Evolutionary conservation across 2,113 vertebrate species (phyloP), one percentile per base, ranked within the genome.

Genomic region (Rhea americana): DNA sequence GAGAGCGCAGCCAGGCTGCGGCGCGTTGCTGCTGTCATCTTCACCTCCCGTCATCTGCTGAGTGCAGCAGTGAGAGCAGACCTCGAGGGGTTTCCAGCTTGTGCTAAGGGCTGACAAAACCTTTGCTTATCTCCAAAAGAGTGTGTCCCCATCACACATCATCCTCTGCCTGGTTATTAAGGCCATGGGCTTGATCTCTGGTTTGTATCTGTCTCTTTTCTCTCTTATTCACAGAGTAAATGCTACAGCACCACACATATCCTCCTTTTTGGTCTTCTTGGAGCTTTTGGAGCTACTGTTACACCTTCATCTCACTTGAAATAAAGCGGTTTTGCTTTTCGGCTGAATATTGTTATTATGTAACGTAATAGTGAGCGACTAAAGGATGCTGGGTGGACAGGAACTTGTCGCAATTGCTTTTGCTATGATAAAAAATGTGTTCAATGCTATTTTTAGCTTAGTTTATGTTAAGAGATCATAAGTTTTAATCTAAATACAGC

Each of bases 371-470:
- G 66, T 75, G 90, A 86, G 79, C 77, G 91, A 78, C 90, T 93
- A 86, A 83, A 59, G 83, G 81, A 87, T 83, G 59, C 73, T 94
- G 91, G 84, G 89, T 87, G 45, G 88, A 89, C 90, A 85, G 63
- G 61, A 80, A 73, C 89, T 82, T 74, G 84, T 72, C 93, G 83
- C 85, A 95, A 45, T n/a, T 82, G 87, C 65, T 93, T 90, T 85
- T 95, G 85, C 82, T 24, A 2, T 91, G 86, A 95, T 92, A 85
- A 96, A 97, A 97, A 73, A 0, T 92, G 83, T 89, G 91, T 74
- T 94, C 83, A 65, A 21, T 66, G 86, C 86, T 95, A 97, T 96
- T 97, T 97, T 97, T 95, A 96, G 83, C 82, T 78, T 73, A 73
- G 87, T 76, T 81, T 90, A 80, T 89, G 72, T 90, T 95, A 97